Evolutionary conservation across 2,113 vertebrate species (phyloP), one percentile per base, ranked within the genome.

Genomic region (Indicator indicator): DNA sequence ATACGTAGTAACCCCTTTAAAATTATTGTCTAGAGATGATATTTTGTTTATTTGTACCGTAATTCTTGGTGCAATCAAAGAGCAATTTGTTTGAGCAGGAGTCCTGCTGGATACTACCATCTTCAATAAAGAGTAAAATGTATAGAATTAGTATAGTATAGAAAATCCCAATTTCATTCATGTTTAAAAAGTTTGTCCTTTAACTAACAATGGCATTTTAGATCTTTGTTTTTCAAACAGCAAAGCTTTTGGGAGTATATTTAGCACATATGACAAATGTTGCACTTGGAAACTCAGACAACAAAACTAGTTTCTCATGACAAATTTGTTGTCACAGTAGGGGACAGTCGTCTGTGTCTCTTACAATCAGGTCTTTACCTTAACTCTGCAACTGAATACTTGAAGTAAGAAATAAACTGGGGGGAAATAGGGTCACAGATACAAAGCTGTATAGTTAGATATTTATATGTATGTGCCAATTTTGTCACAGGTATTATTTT

Each of bases 391-490:
- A 95, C 97, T 83, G 95, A 98, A 98, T 98, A 98, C 98, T 98
- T 98, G 98, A 98, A 98, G 94, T 98, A 97, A 96, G 94, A 97
- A 96, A 95, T 96, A 96, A 96, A 96, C 92, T 92, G 95, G 95
- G 95, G 95, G 91, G 93, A 54, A 97, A 91, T 96, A 97, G 97
- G 86, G 93, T 97, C 95, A 95, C 96, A 95, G 81, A 95, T 97
- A 95, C 88, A 95, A 95, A 97, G 86, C 48, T 95, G 95, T 97
- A 96, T 88, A 97, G 94, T 94, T 97, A 97, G 94, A 65, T 94
- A 90, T 97, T 97, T 97, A 96, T 98, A 97, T 97, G 90, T 98
- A 96, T 86, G 98, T 98, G 98, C 98, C 98, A 98, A 98, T 98
- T 98, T 98, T 97, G 96, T 97, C 97, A 97, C 95, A 97, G 94